Percentiles rank a stretch among this genome's conserved stretches.
These are phyloP conservation scores for Xanthorhoe spadicearia DNA, from an alignment of 2,888 invertebrate species.

Conservation along the genomic window DNA sequence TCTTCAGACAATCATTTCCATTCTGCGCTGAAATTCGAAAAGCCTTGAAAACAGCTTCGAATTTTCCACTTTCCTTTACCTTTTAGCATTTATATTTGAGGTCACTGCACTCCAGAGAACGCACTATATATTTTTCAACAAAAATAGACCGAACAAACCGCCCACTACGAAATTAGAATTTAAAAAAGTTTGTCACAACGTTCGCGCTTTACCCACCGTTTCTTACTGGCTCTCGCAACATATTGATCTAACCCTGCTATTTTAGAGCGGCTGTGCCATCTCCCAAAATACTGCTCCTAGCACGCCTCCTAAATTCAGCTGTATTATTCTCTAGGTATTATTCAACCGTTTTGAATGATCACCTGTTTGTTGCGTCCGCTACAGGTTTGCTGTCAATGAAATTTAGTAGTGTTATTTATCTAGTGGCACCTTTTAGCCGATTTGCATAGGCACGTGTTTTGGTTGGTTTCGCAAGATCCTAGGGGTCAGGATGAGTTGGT, in stretches of 20 bases:
- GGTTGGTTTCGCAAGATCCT: constrained; percentile 33
- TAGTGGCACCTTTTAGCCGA: constrained; percentile 34
- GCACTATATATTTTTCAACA: constrained; percentile 57
- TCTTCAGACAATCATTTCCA: constrained; percentile 24
- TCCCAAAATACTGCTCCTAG: constrained; percentile 16
- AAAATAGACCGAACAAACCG: constrained; percentile 62
- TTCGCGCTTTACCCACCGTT: constrained; percentile 64
- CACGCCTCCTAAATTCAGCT: constrained; percentile 27
- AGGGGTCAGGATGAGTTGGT: constrained; percentile 40
- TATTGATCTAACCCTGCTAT: constrained; percentile 56
- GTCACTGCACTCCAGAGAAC: constrained; percentile 74
- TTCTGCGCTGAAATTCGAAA: constrained; percentile 13
- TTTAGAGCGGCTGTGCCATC: constrained; percentile 43
- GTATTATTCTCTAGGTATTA: constrained; percentile 33
- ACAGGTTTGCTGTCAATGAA: constrained; percentile 8
- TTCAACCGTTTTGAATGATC: constrained; percentile 29
- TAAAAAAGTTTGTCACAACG: constrained; percentile 50
- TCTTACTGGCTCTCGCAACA: constrained; percentile 48
- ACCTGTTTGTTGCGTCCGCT: constrained; percentile 12
- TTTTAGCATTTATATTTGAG: constrained; percentile 46
- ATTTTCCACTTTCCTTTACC: constrained; percentile 50
- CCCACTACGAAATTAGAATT: constrained; percentile 58
- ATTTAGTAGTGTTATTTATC: constrained; percentile 35
- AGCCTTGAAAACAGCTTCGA: constrained; percentile 30
- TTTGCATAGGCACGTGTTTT: constrained; percentile 49